phyloP scores from a whole-genome alignment of 2,888 invertebrate genomes.

The Ophraella communa region DNA sequence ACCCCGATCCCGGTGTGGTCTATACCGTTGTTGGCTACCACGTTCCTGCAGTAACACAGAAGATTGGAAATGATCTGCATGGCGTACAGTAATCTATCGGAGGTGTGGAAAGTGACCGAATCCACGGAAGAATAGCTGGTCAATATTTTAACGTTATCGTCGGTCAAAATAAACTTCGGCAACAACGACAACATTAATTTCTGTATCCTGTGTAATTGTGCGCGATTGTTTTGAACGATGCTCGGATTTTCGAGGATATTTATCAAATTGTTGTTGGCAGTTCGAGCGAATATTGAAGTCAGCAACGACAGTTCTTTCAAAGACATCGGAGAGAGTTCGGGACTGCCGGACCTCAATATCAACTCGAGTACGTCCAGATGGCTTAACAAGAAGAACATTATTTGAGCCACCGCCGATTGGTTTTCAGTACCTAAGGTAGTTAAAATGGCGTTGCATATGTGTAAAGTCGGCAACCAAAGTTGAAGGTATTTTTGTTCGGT shows the following conservation, averaged over 20 bases:
- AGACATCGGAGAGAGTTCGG: constrained; percentile 69
- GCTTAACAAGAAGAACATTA: constrained; percentile 79
- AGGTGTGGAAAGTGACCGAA: constrained; percentile 54
- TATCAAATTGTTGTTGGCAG: constrained; percentile 54
- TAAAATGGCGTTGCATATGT: constrained; percentile 80
- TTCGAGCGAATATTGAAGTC: constrained; percentile 62
- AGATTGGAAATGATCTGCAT: constrained; percentile 76
- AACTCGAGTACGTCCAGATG: constrained; percentile 83
- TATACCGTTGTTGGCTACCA: constrained; percentile 65
- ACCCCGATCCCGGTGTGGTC: constrained; percentile 64
- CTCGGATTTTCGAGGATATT: constrained; percentile 53
- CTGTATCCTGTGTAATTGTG: constrained; percentile 73
- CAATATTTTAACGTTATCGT: constrained; percentile 55
- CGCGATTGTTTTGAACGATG: constrained; percentile 62
- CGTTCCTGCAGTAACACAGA: constrained; percentile 73
- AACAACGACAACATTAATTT: constrained; percentile 77
- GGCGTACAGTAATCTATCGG: constrained; percentile 59
- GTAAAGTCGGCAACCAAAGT: constrained; percentile 80
- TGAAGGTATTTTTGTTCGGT: constrained; percentile 78
- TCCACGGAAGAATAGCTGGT: constrained; percentile 49
- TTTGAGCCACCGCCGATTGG: constrained; percentile 80
- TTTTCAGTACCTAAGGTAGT: constrained; percentile 85
- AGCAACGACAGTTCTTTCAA: constrained; percentile 78
- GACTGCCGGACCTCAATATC: constrained; percentile 74
- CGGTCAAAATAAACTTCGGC: constrained; percentile 67